Base-by-base conservation (phyloP, 2,113 vertebrate genomes). In the Peromyscus polionotus region DNA sequence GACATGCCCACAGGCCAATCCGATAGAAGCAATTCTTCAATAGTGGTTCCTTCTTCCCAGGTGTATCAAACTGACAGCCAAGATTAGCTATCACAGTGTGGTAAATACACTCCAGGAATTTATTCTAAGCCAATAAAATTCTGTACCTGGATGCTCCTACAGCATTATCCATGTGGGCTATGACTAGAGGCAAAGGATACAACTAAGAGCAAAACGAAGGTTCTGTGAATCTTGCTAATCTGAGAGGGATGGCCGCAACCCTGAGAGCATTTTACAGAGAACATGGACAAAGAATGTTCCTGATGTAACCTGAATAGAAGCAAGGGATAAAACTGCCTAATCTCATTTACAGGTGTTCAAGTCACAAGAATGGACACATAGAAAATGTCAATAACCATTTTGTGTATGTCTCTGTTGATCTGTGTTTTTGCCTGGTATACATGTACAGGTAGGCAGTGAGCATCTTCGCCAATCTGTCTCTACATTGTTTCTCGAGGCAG, bases 311-410 rank as follows among this genome's bases (percentile, higher is more conserved):
- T 36, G 39, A 89, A 80, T 65, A 91, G 31, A 93, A 90, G 73
- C 19, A 86, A 68, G 39, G 93, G 85, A 61, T 33, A 36, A 94
- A 91, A 89, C n/a, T 65, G 54, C 48, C 90, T 63, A 54, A 72
- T 70, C 45, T 81, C 57, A 81, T 33, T 76, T 88, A 54, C 12
- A 48, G 5, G 36, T 28, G n/a, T 75, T 14, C 31, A 12, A 36
- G 72, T 77, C 51, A 45, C 11, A 89, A 67, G 16, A 90, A 83
- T 3, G 28, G 5, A 22, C 54, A 67, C 67, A 85, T 1, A 83
- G 39, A 91, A 94, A 81, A 73, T 20, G n/a, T 24, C 42, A 75
- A 54, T 45, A 57, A 68, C 28, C 79, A 19, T 33, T 86, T 48
- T 68, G 19, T 68, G 39, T 68, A 22, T 68, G 26, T 67, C 11